phyloP scores from a whole-genome alignment of 2,113 vertebrate genomes.

The Toxotes chatareus region DNA sequence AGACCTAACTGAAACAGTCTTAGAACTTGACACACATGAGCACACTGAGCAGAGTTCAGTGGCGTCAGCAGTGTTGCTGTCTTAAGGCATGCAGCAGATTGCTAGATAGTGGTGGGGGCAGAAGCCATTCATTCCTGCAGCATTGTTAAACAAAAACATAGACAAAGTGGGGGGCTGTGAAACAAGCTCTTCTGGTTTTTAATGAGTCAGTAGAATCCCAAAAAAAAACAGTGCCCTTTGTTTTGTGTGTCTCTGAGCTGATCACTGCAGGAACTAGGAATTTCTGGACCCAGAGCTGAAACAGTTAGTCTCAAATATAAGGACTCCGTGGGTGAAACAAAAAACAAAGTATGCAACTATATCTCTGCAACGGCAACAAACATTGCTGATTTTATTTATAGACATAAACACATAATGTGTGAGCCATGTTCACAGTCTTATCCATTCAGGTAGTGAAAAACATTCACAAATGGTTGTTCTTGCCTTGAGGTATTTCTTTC shows the following conservation, averaged over 20 bases:
- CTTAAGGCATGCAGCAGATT: too few species aligned
- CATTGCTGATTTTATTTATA: conserved; percentile 6
- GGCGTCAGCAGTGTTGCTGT: not conserved
- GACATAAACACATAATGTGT: not conserved
- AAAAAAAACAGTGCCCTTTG: not conserved
- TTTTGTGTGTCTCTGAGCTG: not conserved
- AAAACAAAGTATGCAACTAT: too few species aligned
- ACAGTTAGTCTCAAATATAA: too few species aligned
- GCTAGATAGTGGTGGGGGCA: not conserved
- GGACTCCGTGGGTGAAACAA: too few species aligned
- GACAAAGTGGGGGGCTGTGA: not conserved
- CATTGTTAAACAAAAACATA: not conserved
- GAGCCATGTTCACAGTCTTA: conserved; percentile 29
- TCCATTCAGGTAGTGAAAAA: conserved; percentile 1
- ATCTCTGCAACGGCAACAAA: not conserved
- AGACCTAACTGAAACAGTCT: not conserved
- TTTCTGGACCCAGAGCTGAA: too few species aligned
- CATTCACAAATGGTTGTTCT: conserved; percentile 15
- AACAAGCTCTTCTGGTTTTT: conserved; percentile 12
- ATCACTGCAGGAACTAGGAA: not conserved
- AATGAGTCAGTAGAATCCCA: not conserved
- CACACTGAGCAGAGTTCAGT: not conserved
- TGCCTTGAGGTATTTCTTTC: not conserved
- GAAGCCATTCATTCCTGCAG: not conserved
- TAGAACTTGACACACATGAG: not conserved